phyloP scores from a whole-genome alignment of 2,888 invertebrate genomes.

The Ethmia dodecea region DNA sequence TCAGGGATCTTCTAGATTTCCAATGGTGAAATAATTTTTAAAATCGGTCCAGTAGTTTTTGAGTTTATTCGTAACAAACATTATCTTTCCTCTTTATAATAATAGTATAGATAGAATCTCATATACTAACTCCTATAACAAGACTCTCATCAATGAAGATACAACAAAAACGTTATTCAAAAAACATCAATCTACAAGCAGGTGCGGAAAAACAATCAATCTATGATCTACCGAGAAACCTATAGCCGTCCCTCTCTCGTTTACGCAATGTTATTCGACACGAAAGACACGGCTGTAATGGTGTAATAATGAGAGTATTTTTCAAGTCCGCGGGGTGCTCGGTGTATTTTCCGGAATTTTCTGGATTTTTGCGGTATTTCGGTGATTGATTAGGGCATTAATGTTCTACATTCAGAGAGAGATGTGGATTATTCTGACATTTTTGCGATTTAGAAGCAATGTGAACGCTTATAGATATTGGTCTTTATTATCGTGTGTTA shows the following conservation, averaged over 20 bases:
- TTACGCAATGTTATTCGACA: slow-evolving; percentile 11
- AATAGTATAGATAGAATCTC: no score
- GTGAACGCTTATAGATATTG: no score
- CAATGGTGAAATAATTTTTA: no score
- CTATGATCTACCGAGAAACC: slow-evolving; percentile 33
- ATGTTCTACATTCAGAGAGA: no score
- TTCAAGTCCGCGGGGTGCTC: not conserved
- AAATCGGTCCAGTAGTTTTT: no score
- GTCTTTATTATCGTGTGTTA: no score
- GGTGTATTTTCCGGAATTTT: not conserved
- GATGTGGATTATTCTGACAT: no score
- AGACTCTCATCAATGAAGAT: not conserved
- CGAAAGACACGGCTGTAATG: slow-evolving; percentile 24
- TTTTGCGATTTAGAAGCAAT: no score
- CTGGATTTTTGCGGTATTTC: not conserved
- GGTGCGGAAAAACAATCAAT: slow-evolving; percentile 40
- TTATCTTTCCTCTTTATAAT: no score
- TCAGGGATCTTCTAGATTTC: no score
- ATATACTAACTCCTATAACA: not conserved
- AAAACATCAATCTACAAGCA: slow-evolving; percentile 35
- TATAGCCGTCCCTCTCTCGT: slow-evolving; percentile 21
- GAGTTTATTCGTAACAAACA: no score
- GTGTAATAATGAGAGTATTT: slow-evolving; percentile 26
- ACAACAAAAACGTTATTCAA: slow-evolving; percentile 26
- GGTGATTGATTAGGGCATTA: no score